Base-by-base conservation (phyloP, 2,888 invertebrate genomes). In the Diaprepes abbreviatus region DNA sequence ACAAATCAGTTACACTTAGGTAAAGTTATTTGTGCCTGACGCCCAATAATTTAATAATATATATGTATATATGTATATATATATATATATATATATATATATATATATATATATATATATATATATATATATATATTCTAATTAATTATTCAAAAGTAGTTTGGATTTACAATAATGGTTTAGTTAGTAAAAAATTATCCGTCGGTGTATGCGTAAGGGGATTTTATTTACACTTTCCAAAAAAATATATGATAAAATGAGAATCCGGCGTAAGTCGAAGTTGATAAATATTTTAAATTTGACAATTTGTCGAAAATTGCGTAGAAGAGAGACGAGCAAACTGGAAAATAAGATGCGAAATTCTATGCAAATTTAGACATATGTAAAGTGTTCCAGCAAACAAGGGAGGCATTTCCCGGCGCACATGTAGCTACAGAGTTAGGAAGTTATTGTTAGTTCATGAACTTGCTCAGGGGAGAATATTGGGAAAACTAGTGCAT, bases 281-380 rank as follows among this genome's bases (percentile, higher is more conserved):
- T 43, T 55, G 33, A 64, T 64, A 64, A 64, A 54, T 64, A 64
- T 50, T 50, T 28, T 14, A 50, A 28, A 28, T 12, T 50, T 50
- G 9, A 28, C 48, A 50, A 3, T 50, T 28, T 7, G 17, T 28
- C 12, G 9, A 45, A 31, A 64, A 55, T 19, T 55, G 55, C 64
- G 64, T 64, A 6, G 6, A 43, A 3, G 14, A 17, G 48, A 35
- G 19, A 60, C n/a, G 43, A 21, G 54, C 31, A 60, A 60, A 48
- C 60, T 33, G 17, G 21, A 64, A 64, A 55, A 43, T 43, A 64
- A 36, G 64, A 36, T 40, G 33, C 28, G 54, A 60, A 21, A 33
- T 55, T 64, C 19, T 55, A 64, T 64, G 54, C 35, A 64, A 64
- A 64, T 64, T 64, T 7, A 17, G 19, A 64, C 64, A 64, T 28